A percentile compares a stretch with the other conserved stretches of the same genome.
These are phyloP conservation scores for Acyrthosiphon pisum DNA, from an alignment of 1,140 invertebrate genomes.

Conservation along the genomic window DNA sequence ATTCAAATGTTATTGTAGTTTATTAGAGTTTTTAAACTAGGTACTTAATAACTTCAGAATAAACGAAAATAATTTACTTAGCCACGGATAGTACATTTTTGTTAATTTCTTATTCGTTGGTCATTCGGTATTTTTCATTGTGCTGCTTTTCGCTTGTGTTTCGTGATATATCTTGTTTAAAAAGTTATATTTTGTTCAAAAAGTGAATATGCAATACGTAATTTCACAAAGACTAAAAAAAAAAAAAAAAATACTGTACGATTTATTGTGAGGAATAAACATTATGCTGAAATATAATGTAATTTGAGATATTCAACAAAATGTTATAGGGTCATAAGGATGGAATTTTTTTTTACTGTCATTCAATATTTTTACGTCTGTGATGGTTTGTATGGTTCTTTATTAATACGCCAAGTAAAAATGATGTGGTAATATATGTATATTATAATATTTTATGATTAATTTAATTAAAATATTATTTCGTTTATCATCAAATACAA, in stretches of 20 bases:
- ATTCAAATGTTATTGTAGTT: background rate
- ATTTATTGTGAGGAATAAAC: background rate
- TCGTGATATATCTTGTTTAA: background rate
- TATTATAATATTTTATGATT: background rate
- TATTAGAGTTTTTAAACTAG: background rate
- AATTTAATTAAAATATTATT: background rate
- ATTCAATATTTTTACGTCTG: background rate
- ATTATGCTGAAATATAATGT: background rate
- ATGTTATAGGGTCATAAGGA: background rate
- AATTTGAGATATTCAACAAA: background rate
- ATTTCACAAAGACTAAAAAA: background rate
- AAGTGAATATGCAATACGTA: background rate
- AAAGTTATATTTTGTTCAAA: background rate
- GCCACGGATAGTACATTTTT: background rate
- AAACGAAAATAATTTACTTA: background rate
- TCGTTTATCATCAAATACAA: too few species aligned
- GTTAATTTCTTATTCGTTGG: background rate
- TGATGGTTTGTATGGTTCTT: background rate
- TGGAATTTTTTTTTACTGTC: background rate
- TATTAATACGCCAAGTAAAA: background rate
- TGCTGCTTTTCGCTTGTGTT: background rate
- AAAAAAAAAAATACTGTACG: background rate
- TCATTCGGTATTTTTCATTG: background rate
- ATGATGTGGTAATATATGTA: background rate
- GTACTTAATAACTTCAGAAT: background rate